These are phyloP conservation scores for Papilio demoleus DNA, from an alignment of 2,888 invertebrate species.

Conservation along the genomic window DNA sequence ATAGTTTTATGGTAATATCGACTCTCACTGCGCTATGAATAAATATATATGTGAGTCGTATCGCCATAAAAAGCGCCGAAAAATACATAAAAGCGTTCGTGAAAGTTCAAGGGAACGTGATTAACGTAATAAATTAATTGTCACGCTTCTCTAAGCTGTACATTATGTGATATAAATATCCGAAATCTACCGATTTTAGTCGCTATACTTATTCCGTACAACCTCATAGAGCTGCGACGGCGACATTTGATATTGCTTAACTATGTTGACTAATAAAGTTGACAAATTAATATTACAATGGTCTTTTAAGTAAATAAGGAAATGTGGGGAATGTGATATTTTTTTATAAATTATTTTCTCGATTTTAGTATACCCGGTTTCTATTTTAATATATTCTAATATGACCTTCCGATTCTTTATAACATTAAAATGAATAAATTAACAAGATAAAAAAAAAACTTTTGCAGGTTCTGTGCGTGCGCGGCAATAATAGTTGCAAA, in stretches of 20 bases:
- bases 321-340: slow-evolving; percentile 15
- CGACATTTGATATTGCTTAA: no score
- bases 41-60: slow-evolving; percentile 62
- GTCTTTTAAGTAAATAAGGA: slow-evolving; percentile 40
- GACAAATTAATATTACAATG: no score
- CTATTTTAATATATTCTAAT: neutral
- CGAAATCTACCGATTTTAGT: no score
- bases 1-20: slow-evolving; percentile 31
- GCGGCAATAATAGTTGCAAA: slow-evolving; percentile 1
- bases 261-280: no score
- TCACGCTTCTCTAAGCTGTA: neutral
- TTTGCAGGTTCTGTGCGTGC: slow-evolving; percentile 5
- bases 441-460: neutral
- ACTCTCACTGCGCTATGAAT: slow-evolving; percentile 60
- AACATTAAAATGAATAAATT: neutral
- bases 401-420: neutral
- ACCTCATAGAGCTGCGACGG: no score
- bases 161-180: no score
- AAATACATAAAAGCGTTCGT: slow-evolving; percentile 20
- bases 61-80: slow-evolving; percentile 63
- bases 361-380: neutral
- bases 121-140: slow-evolving; percentile 11
- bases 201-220: no score
- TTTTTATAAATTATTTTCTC: neutral
- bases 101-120: slow-evolving; percentile 12